A percentile compares a stretch with the other conserved stretches of the same genome.
Evolutionary conservation across 2,113 vertebrate genomes (phyloP).

Genomic region (Hassar affinis): DNA sequence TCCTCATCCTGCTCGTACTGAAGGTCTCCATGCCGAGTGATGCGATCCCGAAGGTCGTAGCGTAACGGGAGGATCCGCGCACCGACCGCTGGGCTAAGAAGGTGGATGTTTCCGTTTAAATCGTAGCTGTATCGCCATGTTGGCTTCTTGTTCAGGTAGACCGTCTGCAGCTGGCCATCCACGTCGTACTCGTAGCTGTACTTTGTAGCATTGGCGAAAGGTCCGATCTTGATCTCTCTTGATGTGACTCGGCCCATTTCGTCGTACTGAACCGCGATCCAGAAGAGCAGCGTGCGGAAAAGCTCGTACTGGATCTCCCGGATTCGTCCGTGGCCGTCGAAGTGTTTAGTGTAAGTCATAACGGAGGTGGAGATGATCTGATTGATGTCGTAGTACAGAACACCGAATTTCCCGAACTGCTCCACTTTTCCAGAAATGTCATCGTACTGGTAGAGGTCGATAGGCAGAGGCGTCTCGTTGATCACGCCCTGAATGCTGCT

Average conservation of each 20-base stretch:
- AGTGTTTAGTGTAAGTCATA: slow-evolving; percentile 98
- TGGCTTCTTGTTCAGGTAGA: slow-evolving; percentile 93
- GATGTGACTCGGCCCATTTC: slow-evolving; percentile 90
- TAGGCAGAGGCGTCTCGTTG: slow-evolving; percentile 94
- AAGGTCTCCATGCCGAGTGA: slow-evolving; percentile 94
- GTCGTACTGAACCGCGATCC: slow-evolving; percentile 97
- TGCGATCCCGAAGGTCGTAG: slow-evolving; percentile 92
- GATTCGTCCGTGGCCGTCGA: slow-evolving; percentile 91
- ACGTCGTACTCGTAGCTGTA: slow-evolving; percentile 94
- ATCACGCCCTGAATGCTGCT: slow-evolving; percentile 98
- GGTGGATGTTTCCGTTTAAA: slow-evolving; percentile 94
- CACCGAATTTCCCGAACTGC: slow-evolving; percentile 97
- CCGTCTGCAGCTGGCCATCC: slow-evolving; percentile 93
- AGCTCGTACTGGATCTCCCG: slow-evolving; percentile 98
- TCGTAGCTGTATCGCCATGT: slow-evolving; percentile 98
- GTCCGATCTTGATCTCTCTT: slow-evolving; percentile 95
- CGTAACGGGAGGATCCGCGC: slow-evolving; percentile 86
- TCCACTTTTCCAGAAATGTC: slow-evolving; percentile 99
- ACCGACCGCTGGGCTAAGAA: slow-evolving; percentile 89
- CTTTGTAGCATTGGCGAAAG: slow-evolving; percentile 97
- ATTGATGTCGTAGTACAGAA: slow-evolving; percentile 98
- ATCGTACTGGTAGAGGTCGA: slow-evolving; percentile 97
- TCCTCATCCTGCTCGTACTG: slow-evolving; percentile 96
- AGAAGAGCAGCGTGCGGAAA: slow-evolving; percentile 94
- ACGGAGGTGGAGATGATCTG: slow-evolving; percentile 98